Conservation (phyloP, 2,797 vertebrate species). For the Pipistrellus pygmaeus region DNA sequence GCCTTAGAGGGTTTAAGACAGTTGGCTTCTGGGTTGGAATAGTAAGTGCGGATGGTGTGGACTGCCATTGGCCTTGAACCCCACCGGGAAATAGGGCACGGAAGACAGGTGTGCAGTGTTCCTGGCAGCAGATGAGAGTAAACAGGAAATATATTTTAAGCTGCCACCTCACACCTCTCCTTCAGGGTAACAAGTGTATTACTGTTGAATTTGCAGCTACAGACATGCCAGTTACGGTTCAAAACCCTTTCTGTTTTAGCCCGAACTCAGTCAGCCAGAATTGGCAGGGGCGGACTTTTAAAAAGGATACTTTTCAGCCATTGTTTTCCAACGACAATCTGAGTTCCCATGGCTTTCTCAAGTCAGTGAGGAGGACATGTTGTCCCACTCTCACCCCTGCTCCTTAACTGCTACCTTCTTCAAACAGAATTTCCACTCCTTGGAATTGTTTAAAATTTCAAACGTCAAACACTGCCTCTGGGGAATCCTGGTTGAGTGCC, state of each 20-base stretch:
- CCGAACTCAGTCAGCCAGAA: constrained; percentile 1
- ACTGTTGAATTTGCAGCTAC: constrained; percentile 58
- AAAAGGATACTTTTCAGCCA: not conserved
- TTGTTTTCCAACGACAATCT: not conserved
- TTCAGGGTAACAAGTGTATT: constrained; percentile 68
- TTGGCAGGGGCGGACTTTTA: not conserved
- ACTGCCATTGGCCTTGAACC: not conserved
- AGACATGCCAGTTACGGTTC: constrained; percentile 41
- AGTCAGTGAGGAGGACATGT: not conserved
- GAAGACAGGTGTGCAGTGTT: constrained; percentile 60
- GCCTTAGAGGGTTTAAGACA: not conserved
- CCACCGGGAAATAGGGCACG: constrained; percentile 15
- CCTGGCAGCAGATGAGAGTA: constrained; percentile 35
- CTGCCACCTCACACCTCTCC: constrained; percentile 64
- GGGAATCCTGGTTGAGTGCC: not conserved
- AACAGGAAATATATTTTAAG: constrained; percentile 80
- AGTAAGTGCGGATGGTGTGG: not conserved
- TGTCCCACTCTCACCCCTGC: not conserved
- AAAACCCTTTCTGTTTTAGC: constrained; percentile 65
- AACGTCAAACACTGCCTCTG: not conserved
- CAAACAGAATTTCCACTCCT: not conserved
- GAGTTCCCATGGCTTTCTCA: not conserved
- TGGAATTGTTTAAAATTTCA: constrained; percentile 47
- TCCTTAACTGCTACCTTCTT: constrained; percentile 14
- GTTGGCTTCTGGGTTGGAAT: not conserved